phyloP scores from a whole-genome alignment of 2,113 vertebrate species.

The Pelusios castaneus region DNA sequence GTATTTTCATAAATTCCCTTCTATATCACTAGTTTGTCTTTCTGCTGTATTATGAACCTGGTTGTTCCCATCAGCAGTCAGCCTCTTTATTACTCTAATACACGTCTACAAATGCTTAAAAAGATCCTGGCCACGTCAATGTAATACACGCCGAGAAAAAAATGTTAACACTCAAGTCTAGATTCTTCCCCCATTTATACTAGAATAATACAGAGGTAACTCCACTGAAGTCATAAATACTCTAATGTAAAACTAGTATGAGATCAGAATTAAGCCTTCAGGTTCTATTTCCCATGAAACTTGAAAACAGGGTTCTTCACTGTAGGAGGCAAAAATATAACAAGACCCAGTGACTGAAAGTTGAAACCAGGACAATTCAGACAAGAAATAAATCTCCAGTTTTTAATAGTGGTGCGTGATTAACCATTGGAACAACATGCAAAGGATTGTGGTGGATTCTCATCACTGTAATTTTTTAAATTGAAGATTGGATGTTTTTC shows the following conservation, averaged over 20 bases:
- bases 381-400: not conserved
- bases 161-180: accelerated
- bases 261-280: not conserved
- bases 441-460: not conserved
- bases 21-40: not conserved
- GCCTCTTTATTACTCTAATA: not conserved
- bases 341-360: not conserved
- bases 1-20: not conserved
- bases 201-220: not conserved
- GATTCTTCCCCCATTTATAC: not conserved
- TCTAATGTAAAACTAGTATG: not conserved
- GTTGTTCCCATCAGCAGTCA: not conserved
- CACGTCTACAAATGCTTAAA: not conserved
- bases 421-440: not conserved
- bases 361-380: not conserved
- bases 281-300: not conserved
- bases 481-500: not conserved
- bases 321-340: not conserved
- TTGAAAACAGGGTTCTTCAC: not conserved
- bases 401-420: not conserved
- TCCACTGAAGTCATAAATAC: not conserved
- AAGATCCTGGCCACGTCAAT: not conserved
- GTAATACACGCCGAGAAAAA: not conserved
- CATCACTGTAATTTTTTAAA: not conserved
- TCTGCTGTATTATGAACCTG: not conserved